Base-by-base conservation (phyloP, 2,797 vertebrate species). In the Oreochromis grahami region DNA sequence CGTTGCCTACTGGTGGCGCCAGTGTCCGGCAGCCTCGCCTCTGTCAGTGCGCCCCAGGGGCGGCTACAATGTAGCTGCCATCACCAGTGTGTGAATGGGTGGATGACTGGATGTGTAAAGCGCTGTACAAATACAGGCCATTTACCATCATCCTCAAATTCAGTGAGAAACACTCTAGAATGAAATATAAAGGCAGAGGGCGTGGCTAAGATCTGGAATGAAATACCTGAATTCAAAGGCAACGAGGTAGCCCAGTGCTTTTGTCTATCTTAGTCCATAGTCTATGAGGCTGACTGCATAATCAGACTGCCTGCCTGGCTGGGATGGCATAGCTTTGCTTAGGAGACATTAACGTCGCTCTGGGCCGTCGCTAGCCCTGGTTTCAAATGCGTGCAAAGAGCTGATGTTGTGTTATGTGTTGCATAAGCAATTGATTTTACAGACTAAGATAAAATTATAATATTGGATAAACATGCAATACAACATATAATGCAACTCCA, bases 401-500 rank as follows among this genome's bases (percentile, higher is more conserved):
- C 58, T 63, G 32, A 38, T 38, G 60, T 13, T 21, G 34, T 63
- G 58, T 63, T 63, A 0, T 63, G 58, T 63, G 58, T 12, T 36
- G 32, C 1, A 34, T 63, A n/a, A 65, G 0, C 7, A 38, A 13
- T 0, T 8, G 60, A 65, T 65, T 65, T 65, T 0, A 38, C 11
- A 65, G 34, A 65, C 34, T 2, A 2, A 65, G 60, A 38, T 65
- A 38, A 2, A 65, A 65, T 19, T 2, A 34, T 8, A 65, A 65
- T 21, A 38, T 65, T 21, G 34, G 60, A 65, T 36, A n/a, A 38
- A 38, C 7, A 60, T 60, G 32, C 29, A 60, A 17, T 0, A 29
- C 29, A 60, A 56, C 17, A 65, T 38, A 13, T 8, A 65, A 60
- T 60, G 34, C 34, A n/a, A 6, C 12, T 24, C n/a, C 36, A 68